phyloP scores from a whole-genome alignment of 2,888 invertebrate species.

The Odontomyia ornata region DNA sequence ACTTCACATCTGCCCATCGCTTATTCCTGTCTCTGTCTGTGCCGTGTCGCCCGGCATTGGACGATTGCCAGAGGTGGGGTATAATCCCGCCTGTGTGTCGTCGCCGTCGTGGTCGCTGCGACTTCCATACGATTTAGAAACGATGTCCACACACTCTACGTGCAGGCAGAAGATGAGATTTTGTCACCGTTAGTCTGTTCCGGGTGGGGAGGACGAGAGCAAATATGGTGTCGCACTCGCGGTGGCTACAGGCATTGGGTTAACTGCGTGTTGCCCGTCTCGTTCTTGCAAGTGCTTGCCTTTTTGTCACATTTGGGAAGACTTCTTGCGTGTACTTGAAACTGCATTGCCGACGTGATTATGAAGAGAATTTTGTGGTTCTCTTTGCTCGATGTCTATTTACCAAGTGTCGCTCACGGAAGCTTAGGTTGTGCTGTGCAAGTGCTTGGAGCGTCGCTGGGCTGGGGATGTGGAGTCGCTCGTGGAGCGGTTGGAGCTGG shows the following conservation, averaged over 20 bases:
- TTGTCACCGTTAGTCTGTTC: not conserved
- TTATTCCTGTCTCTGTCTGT: slow-evolving; percentile 34
- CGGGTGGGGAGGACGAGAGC: not conserved
- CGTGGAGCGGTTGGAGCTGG: not conserved
- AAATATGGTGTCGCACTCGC: not conserved
- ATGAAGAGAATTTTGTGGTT: not conserved
- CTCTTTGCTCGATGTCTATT: not conserved
- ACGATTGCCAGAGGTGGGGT: slow-evolving; percentile 25
- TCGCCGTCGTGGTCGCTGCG: not conserved
- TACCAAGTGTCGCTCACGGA: slow-evolving; percentile 37
- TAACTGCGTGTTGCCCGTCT: not conserved
- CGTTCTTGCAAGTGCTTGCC: not conserved
- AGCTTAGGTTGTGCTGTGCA: not conserved
- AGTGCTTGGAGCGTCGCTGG: not conserved
- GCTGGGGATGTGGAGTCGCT: not conserved
- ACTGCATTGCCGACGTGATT: slow-evolving; percentile 43
- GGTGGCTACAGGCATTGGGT: not conserved
- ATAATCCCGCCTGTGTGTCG: slow-evolving; percentile 34
- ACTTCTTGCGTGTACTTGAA: not conserved
- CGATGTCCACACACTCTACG: not conserved
- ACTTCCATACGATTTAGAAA: not conserved
- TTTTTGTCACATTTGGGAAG: not conserved
- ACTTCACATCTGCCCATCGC: slow-evolving; percentile 20
- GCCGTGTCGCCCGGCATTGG: slow-evolving; percentile 14
- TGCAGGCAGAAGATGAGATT: slow-evolving; percentile 15